phyloP scores from a whole-genome alignment of 2,113 vertebrate species.

The Conger conger region DNA sequence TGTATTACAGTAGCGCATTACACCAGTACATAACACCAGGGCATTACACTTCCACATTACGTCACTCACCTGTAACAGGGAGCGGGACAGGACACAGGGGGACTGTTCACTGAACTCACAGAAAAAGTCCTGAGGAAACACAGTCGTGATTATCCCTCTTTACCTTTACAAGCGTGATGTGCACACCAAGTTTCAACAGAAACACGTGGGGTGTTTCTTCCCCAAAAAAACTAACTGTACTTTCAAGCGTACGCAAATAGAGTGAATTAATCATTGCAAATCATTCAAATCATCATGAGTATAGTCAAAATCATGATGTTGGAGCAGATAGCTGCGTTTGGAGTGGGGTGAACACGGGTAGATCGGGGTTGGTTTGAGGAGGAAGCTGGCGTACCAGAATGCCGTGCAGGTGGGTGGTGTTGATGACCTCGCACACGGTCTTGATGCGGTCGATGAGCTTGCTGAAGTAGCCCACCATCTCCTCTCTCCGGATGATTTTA shows the following conservation, averaged over 20 bases:
- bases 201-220: too few species aligned
- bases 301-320: neutral
- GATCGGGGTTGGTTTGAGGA: neutral
- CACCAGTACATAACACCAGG: neutral
- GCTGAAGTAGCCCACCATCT: slow-evolving; percentile 96
- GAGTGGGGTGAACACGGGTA: neutral
- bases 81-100: slow-evolving; percentile 96
- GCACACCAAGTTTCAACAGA: too few species aligned
- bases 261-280: too few species aligned
- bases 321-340: neutral
- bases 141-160: neutral
- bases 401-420: slow-evolving; percentile 91
- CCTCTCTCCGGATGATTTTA: slow-evolving; percentile 98
- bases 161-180: neutral
- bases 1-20: too few species aligned
- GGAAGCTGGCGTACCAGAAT: slow-evolving; percentile 81
- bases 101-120: slow-evolving; percentile 98
- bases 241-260: too few species aligned
- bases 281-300: too few species aligned
- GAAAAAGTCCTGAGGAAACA: slow-evolving; percentile 86
- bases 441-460: slow-evolving; percentile 96
- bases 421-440: slow-evolving; percentile 96
- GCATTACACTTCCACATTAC: too few species aligned
- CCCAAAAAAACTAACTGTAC: too few species aligned
- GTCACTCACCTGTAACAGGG: slow-evolving; percentile 85